Conservation (phyloP, 2,113 vertebrate genomes). For the Prinia subflava region DNA sequence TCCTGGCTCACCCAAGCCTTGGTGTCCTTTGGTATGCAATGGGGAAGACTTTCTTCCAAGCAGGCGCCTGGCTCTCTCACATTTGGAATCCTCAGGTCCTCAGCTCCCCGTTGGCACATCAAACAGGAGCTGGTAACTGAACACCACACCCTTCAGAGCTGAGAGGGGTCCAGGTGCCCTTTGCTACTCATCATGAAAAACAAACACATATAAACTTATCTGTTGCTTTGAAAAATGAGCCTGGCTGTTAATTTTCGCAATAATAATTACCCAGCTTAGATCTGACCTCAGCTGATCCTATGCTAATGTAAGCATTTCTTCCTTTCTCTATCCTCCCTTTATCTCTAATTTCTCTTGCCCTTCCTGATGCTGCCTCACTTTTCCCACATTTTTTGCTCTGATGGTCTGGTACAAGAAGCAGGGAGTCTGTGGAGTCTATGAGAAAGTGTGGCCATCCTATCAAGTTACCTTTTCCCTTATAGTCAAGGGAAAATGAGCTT, state of each 20-base stretch:
- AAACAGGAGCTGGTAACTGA: not conserved
- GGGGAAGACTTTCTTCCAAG: not conserved
- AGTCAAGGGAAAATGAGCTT: not conserved
- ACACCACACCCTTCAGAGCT: not conserved
- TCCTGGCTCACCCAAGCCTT: too few relatives aligned
- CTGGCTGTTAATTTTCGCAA: not conserved
- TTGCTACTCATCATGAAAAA: not conserved
- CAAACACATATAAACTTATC: not conserved
- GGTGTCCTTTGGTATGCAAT: fast-evolving
- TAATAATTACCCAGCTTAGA: not conserved
- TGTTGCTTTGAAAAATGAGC: not conserved
- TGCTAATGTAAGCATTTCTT: not conserved
- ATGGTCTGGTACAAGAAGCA: not conserved
- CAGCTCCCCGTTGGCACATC: not conserved
- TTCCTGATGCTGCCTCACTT: not conserved
- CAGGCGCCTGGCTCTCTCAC: not conserved
- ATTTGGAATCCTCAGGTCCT: not conserved
- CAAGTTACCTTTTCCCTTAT: not conserved
- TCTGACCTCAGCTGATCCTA: not conserved
- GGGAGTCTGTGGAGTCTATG: not conserved
- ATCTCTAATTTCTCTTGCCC: not conserved
- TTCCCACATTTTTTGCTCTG: not conserved
- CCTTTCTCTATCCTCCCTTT: not conserved
- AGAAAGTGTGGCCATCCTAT: not conserved
- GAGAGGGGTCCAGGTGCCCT: not conserved